Base-by-base conservation (phyloP, 2,797 vertebrate genomes). In the Coregonus ussuriensis region DNA sequence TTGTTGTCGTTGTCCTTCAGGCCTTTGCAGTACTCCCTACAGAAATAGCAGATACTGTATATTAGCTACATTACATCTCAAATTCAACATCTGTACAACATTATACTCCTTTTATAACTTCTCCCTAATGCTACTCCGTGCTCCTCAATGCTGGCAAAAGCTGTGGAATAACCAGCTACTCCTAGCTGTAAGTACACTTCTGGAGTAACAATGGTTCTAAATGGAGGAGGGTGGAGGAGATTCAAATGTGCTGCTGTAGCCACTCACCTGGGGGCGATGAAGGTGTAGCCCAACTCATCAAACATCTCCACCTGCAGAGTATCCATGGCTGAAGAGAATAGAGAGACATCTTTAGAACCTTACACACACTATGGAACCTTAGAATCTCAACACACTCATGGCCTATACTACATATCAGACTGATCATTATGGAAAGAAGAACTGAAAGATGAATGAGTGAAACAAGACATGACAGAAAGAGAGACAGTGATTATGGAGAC, bases 221-320 rank as follows among this genome's bases (percentile, higher is more conserved):
- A 59, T 18, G 18, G 18, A 62, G 3, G 59, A 25, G 54, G n/a
- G 59, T 25, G 59, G n/a, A 62, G 59, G n/a, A 62, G 59, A 62
- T 62, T 25, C n/a, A 62, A 2, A 62, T 62, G 59, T 62, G n/a
- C n/a, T 25, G n/a, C 41, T 1, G 56, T 31, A 72, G 79, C 56
- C 77, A 94, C 95, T 84, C 90, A 99, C 98, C 98, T 97, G 75
- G 98, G 97, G 82, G 98, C 97, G 85, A 99, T 92, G 92, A 95
- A 96, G 0, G 97, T 98, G 81, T 97, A 96, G 66, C 98, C 98
- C 86, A 88, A 90, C 85, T 98, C 96, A 80, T 98, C 96, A 90
- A 96, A 99, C 85, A 88, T 81, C 41, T 98, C 96, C 53, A 82
- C 84, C 88, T 97, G 97, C 88, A 99, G 87, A 6, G 96, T 94